A percentile compares a stretch with the other conserved stretches of the same genome.
Conservation (phyloP, 2,888 invertebrate genomes). For the Rotaria macrura region DNA sequence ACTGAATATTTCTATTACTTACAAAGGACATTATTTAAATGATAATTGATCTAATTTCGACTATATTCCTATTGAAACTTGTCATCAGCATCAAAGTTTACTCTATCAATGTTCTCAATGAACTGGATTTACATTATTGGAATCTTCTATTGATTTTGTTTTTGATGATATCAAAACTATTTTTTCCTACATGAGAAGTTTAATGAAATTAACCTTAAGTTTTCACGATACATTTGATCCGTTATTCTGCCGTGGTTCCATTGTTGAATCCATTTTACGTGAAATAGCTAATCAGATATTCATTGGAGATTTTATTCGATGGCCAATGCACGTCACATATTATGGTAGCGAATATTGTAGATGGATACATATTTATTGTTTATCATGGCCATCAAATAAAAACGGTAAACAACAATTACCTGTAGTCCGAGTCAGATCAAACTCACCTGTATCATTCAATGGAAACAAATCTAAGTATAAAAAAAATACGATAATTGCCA, state of each 20-base stretch:
- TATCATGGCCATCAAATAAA: not conserved
- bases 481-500: too few species aligned
- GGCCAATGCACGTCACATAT: not conserved
- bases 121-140: not conserved
- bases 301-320: not conserved
- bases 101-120: too few species aligned
- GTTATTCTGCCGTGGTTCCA: not conserved
- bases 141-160: not conserved
- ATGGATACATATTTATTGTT: not conserved
- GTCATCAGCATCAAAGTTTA: too few species aligned
- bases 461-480: too few species aligned
- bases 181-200: not conserved
- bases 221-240: not conserved
- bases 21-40: too few species aligned
- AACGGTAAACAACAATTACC: too few species aligned
- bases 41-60: too few species aligned
- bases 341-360: too few species aligned
- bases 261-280: not conserved
- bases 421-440: too few species aligned
- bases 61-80: too few species aligned
- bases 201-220: not conserved
- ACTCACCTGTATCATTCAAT: too few species aligned
- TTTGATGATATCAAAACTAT: not conserved
- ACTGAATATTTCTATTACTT: too few species aligned
- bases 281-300: not conserved